Evolutionary conservation across 2,797 vertebrate genomes (phyloP).

Genomic region (Kryptopterus vitreolus): DNA sequence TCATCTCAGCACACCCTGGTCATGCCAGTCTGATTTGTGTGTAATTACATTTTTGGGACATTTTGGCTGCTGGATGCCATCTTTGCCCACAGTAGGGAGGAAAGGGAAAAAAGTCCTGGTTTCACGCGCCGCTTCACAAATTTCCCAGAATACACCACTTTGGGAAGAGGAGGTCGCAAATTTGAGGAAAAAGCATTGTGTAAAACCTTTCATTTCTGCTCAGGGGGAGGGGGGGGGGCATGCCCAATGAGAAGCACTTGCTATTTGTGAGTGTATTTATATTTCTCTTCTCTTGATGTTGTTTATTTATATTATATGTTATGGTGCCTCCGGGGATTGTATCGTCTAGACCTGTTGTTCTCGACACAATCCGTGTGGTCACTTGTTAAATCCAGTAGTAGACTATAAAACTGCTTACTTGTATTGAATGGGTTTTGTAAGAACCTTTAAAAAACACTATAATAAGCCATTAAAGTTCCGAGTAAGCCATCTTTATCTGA

Average conservation of each 20-base stretch:
- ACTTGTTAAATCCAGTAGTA: neutral
- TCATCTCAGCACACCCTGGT: constrained; percentile 73
- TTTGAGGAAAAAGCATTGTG: neutral
- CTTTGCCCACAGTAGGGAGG: constrained; percentile 79
- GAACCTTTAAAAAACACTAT: no score
- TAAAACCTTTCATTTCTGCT: neutral
- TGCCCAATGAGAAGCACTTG: no score
- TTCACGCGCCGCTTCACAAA: constrained; percentile 75
- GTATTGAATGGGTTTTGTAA: no score
- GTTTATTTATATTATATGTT: neutral
- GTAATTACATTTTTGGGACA: constrained; percentile 85
- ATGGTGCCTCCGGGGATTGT: neutral
- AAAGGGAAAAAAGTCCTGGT: constrained; percentile 71
- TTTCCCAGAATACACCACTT: constrained; percentile 49
- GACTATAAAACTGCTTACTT: no score
- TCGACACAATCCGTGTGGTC: neutral
- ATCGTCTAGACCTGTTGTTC: neutral
- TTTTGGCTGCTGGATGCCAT: constrained; percentile 74
- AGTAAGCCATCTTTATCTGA: no score
- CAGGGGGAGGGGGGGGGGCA: no score
- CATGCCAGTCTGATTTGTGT: constrained; percentile 81
- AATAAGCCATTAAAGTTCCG: no score
- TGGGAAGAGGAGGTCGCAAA: neutral
- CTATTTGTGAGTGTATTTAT: neutral
- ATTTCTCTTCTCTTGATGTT: neutral